These are phyloP conservation scores for Otis tarda DNA, from an alignment of 2,113 vertebrate species.

Conservation along the genomic window DNA sequence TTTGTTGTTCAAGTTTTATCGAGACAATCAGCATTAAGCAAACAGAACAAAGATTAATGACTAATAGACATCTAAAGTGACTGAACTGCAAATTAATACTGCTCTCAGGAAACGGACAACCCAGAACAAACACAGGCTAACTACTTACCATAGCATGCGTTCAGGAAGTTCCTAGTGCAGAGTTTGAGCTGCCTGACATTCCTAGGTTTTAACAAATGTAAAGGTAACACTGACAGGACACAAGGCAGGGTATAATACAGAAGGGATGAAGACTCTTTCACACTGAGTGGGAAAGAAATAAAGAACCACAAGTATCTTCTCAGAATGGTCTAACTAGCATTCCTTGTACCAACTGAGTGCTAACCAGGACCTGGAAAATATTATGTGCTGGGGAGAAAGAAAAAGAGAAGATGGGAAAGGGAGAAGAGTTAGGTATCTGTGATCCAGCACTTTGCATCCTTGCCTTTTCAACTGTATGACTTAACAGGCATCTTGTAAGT, in stretches of 20 bases:
- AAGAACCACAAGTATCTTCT: not conserved
- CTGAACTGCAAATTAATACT: not conserved
- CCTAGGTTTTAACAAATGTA: not conserved
- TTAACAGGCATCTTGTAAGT: conserved; percentile 43
- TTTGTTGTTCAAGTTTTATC: not conserved
- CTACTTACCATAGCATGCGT: not conserved
- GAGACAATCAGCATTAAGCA: not conserved
- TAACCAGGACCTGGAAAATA: not conserved
- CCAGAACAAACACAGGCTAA: not conserved
- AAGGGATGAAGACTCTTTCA: not conserved
- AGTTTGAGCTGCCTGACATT: not conserved
- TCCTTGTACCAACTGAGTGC: not conserved
- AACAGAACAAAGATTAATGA: not conserved
- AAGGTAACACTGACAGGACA: not conserved
- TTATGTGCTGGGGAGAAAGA: not conserved
- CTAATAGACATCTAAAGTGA: not conserved
- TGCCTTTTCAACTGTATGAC: not conserved
- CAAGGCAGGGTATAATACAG: not conserved
- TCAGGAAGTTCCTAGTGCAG: not conserved
- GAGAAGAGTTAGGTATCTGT: not conserved
- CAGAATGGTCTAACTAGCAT: not conserved
- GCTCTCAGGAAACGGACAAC: not conserved
- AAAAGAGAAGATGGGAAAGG: not conserved
- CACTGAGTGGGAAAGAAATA: not conserved
- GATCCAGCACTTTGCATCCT: not conserved